Evolutionary conservation across 1,140 invertebrate species (phyloP).

Genomic region (Myzus persicae): DNA sequence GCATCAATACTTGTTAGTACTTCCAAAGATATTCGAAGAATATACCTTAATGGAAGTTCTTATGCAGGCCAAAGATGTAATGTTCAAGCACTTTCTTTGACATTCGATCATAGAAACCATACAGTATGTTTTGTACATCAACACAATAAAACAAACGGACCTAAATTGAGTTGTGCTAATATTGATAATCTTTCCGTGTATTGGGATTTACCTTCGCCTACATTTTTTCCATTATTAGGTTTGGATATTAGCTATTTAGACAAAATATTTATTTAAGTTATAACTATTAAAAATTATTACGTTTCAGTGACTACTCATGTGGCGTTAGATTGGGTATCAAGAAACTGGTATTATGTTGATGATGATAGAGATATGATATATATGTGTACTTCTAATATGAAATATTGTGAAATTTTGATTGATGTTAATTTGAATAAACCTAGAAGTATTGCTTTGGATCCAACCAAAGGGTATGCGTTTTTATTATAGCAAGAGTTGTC

Average conservation of each 20-base stretch:
- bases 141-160: conserved; percentile 66
- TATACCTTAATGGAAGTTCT: conserved; percentile 68
- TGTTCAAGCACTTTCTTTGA: conserved; percentile 67
- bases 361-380: conserved; percentile 76
- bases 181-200: conserved; percentile 70
- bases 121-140: conserved; percentile 76
- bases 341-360: conserved; percentile 87
- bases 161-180: conserved; percentile 69
- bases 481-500: no score
- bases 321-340: conserved; percentile 84
- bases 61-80: conserved; percentile 65
- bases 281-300: conserved; percentile 53
- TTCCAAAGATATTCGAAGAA: conserved; percentile 67
- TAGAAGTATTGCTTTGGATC: conserved; percentile 82
- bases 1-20: conserved; percentile 69
- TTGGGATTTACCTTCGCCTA: conserved; percentile 69
- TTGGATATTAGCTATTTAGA: conserved; percentile 62
- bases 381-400: conserved; percentile 72
- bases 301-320: conserved; percentile 74
- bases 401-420: conserved; percentile 73
- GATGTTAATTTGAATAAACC: conserved; percentile 77
- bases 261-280: conserved; percentile 21
- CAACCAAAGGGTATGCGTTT: conserved; percentile 71
- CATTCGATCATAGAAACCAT: conserved; percentile 70
- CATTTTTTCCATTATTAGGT: conserved; percentile 70